Evolutionary conservation across 2,797 vertebrate species (phyloP).

Genomic region (Decapterus maruadsi): DNA sequence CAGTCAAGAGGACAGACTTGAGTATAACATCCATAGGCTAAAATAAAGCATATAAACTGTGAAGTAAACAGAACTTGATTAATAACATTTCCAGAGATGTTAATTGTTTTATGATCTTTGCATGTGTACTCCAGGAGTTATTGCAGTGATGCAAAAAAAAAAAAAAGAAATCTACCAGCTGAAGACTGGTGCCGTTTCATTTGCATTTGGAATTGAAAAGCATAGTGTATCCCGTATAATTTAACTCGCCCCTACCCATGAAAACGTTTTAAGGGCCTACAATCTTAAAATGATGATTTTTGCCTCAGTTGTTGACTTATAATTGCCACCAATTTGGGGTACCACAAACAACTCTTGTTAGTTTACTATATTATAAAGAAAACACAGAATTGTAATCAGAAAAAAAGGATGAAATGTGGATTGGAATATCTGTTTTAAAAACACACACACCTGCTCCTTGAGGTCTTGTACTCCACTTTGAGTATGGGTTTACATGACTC

Average conservation of each 20-base stretch:
- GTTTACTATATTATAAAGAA: not conserved
- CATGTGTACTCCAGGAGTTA: not conserved
- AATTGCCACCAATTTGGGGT: not conserved
- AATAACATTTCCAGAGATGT: not conserved
- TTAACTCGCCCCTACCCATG: not conserved
- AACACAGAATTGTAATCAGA: not conserved
- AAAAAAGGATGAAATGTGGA: not conserved
- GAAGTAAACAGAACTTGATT: not conserved
- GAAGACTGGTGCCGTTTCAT: not conserved
- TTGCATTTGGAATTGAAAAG: not conserved
- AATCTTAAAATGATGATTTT: not conserved
- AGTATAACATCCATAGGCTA: not conserved
- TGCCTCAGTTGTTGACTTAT: not conserved
- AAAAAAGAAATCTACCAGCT: not conserved
- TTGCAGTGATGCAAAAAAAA: not conserved
- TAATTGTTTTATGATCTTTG: not conserved
- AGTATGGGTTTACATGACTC: slow-evolving; percentile 98
- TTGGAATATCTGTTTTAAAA: not conserved
- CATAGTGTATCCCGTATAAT: not conserved
- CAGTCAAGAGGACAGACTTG: too few relatives aligned
- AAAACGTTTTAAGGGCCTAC: not conserved
- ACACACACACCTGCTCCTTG: slow-evolving; percentile 89
- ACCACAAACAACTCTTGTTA: not conserved
- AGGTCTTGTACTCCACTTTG: slow-evolving; percentile 98
- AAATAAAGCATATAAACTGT: not conserved